A percentile compares a stretch with the other conserved stretches of the same genome.
phyloP scores from a whole-genome alignment of 2,113 vertebrate genomes.

The Emydocephalus ijimae region DNA sequence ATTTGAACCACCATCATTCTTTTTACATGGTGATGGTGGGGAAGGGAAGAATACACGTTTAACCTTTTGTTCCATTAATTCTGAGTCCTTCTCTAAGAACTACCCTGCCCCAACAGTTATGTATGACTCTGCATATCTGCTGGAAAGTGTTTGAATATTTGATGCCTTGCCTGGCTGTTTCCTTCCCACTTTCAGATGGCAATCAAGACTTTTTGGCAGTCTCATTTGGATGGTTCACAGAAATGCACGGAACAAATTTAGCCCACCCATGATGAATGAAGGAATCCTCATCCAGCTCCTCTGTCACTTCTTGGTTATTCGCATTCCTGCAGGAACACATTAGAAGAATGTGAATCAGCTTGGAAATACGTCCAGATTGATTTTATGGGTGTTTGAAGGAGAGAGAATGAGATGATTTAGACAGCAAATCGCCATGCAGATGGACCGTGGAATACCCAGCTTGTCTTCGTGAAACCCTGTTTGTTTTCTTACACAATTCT shows the following conservation, averaged over 20 bases:
- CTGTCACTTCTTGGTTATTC: slow-evolving; percentile 26
- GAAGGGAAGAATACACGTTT: neutral
- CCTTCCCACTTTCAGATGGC: slow-evolving; percentile 23
- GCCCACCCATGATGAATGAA: slow-evolving; percentile 60
- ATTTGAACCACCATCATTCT: neutral
- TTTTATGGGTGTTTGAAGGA: neutral
- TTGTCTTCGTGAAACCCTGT: neutral
- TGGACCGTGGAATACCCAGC: neutral
- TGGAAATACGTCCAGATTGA: slow-evolving; percentile 45
- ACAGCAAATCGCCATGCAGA: slow-evolving; percentile 29
- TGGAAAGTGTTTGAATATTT: slow-evolving; percentile 48
- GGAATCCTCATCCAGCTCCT: slow-evolving; percentile 38
- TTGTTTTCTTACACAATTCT: slow-evolving; percentile 13
- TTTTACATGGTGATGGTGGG: too few relatives aligned
- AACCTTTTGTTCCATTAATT: neutral
- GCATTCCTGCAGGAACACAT: slow-evolving; percentile 34
- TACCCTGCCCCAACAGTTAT: neutral
- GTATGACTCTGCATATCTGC: slow-evolving; percentile 28
- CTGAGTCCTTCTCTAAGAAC: neutral
- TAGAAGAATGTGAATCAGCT: slow-evolving; percentile 54
- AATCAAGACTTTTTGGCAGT: slow-evolving; percentile 44
- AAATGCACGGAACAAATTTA: slow-evolving; percentile 7
- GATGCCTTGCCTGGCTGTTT: slow-evolving; percentile 37
- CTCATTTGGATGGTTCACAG: slow-evolving; percentile 20
- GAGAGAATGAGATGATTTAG: neutral